phyloP scores from a whole-genome alignment of 2,113 vertebrate genomes.

The Centropus unirufus region DNA sequence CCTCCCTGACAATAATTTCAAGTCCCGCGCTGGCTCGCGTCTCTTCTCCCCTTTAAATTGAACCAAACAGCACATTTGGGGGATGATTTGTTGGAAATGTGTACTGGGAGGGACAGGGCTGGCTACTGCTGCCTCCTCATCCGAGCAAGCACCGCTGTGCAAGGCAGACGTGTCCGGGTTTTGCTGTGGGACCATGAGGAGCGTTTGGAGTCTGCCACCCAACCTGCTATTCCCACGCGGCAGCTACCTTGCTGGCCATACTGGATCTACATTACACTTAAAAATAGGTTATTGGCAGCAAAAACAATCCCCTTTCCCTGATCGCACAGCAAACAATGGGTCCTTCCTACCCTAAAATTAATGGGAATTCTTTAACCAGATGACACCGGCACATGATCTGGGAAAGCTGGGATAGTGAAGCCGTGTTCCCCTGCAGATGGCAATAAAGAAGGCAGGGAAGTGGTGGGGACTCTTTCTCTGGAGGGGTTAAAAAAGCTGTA shows the following conservation, averaged over 20 bases:
- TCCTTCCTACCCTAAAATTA: slow-evolving; percentile 30
- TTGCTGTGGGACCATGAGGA: accelerated
- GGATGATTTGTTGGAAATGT: not conserved
- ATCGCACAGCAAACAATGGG: slow-evolving; percentile 8
- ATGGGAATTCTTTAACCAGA: slow-evolving; percentile 39
- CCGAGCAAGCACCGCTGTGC: accelerated
- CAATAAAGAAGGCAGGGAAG: not conserved
- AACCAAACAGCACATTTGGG: accelerated
- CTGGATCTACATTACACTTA: slow-evolving; percentile 24
- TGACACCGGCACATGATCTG: not conserved
- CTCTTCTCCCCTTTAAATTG: not conserved
- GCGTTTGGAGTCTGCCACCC: not conserved
- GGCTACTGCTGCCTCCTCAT: not conserved
- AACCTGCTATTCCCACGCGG: not conserved
- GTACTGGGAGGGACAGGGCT: not conserved
- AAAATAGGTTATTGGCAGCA: slow-evolving; percentile 61
- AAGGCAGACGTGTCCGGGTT: not conserved
- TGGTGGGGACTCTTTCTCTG: no score
- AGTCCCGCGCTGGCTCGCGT: not conserved
- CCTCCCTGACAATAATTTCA: not conserved
- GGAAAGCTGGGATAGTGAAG: not conserved
- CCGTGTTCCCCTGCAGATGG: not conserved
- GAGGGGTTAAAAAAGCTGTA: no score
- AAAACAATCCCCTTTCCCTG: not conserved
- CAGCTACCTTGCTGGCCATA: not conserved